Conservation (phyloP, 2,113 vertebrate species). For the Vidua chalybeata region DNA sequence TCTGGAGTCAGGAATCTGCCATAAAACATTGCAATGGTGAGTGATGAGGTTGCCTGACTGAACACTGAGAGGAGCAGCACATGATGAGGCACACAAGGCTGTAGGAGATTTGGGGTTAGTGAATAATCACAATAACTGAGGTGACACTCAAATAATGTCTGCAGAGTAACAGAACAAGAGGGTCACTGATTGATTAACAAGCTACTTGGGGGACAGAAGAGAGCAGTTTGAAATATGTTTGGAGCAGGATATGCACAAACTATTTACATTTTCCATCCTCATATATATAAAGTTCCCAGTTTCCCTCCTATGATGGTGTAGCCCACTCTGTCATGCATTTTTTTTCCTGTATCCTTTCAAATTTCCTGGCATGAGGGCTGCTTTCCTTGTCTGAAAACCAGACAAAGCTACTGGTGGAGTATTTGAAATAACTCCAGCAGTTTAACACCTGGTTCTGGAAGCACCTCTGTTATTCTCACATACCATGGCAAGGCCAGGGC, state of each 20-base stretch:
- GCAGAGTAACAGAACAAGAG: neutral
- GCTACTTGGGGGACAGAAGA: neutral
- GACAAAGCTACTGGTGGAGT: neutral
- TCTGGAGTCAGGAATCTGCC: neutral
- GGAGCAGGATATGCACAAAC: neutral
- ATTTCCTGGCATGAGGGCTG: neutral
- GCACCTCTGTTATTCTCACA: neutral
- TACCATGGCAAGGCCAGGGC: neutral
- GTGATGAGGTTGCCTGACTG: neutral
- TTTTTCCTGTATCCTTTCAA: neutral
- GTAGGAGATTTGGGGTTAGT: neutral
- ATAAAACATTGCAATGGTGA: neutral
- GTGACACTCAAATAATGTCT: neutral
- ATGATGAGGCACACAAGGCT: neutral
- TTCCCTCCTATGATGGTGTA: neutral
- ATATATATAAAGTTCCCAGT: rapidly evolving
- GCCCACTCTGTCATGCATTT: neutral
- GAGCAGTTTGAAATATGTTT: neutral
- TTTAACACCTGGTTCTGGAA: neutral
- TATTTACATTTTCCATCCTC: neutral
- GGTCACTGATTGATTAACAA: neutral
- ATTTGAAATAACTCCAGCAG: neutral
- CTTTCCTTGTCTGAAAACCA: neutral
- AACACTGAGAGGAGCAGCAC: neutral
- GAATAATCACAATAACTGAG: neutral